Evolutionary conservation across 2,888 invertebrate genomes (phyloP).

Genomic region (Tachina grossa): DNA sequence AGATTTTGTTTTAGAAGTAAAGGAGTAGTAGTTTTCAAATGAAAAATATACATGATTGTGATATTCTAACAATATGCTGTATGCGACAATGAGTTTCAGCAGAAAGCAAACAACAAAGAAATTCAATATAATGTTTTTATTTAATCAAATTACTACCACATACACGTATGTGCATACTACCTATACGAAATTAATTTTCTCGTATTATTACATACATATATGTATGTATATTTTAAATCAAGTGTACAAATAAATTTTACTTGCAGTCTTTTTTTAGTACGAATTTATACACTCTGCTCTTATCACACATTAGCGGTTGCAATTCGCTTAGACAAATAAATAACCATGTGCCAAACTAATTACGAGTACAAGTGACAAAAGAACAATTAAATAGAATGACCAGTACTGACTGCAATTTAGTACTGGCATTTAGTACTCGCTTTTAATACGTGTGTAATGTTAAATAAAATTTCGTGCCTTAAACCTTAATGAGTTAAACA

Average conservation of each 20-base stretch:
- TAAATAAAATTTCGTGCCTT: slow-evolving; percentile 17
- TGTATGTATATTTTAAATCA: not conserved
- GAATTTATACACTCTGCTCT: slow-evolving; percentile 62
- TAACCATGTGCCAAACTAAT: not conserved
- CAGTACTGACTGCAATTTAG: not conserved
- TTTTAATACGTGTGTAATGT: slow-evolving; percentile 28
- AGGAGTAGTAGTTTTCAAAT: slow-evolving; percentile 6
- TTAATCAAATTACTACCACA: not conserved
- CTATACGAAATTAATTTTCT: not conserved
- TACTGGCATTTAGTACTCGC: not conserved
- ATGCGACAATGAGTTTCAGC: not conserved
- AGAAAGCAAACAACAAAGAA: not conserved
- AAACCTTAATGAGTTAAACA: slow-evolving; percentile 6
- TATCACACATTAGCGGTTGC: slow-evolving; percentile 51
- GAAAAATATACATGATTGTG: not conserved
- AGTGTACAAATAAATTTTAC: slow-evolving; percentile 28
- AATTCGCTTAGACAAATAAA: slow-evolving; percentile 48
- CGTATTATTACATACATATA: not conserved
- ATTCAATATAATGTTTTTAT: not conserved
- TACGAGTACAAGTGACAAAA: slow-evolving; percentile 25
- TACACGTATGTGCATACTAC: not conserved
- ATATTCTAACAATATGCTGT: slow-evolving; percentile 34
- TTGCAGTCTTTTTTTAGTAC: slow-evolving; percentile 48
- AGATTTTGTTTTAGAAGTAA: slow-evolving; percentile 16
- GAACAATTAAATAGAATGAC: slow-evolving; percentile 6